Conservation (phyloP, 2,797 vertebrate species). For the Darevskia nairensis region DNA sequence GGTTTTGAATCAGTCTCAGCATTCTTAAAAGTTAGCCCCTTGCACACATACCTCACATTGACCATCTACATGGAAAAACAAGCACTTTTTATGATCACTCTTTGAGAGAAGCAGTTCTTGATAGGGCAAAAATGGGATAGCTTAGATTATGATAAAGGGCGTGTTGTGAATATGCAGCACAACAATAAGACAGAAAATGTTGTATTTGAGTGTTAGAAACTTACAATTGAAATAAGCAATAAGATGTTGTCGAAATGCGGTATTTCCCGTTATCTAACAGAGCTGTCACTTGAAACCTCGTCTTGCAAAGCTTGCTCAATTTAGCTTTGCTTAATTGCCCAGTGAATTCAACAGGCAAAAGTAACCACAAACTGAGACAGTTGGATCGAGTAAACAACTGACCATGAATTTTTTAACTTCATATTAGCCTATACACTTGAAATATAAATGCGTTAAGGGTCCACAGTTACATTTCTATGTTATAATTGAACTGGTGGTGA, state of each 20-base stretch:
- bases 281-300: background rate
- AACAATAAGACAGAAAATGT: conserved; percentile 66
- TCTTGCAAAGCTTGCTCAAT: background rate
- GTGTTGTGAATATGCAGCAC: conserved; percentile 63
- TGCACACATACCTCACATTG: conserved; percentile 45
- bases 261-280: conserved; percentile 16
- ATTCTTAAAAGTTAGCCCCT: conserved; percentile 38
- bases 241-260: conserved; percentile 25
- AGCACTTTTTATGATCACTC: conserved; percentile 67
- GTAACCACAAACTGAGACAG: background rate
- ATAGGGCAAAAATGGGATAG: conserved; percentile 61
- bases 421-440: conserved; percentile 13
- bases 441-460: conserved; percentile 4
- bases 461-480: background rate
- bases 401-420: background rate
- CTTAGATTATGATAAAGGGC: conserved; percentile 71
- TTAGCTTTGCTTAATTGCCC: background rate
- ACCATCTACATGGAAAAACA: conserved; percentile 42
- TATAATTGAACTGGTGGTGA: background rate
- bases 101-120: conserved; percentile 64
- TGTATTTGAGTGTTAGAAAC: conserved; percentile 47
- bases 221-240: fast-evolving
- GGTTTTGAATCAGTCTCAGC: conserved; percentile 11
- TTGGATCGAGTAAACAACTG: fast-evolving
- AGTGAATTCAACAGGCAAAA: conserved; percentile 2